Conservation (phyloP, 2,113 vertebrate genomes). For the human (Homo sapiens) region DNA sequence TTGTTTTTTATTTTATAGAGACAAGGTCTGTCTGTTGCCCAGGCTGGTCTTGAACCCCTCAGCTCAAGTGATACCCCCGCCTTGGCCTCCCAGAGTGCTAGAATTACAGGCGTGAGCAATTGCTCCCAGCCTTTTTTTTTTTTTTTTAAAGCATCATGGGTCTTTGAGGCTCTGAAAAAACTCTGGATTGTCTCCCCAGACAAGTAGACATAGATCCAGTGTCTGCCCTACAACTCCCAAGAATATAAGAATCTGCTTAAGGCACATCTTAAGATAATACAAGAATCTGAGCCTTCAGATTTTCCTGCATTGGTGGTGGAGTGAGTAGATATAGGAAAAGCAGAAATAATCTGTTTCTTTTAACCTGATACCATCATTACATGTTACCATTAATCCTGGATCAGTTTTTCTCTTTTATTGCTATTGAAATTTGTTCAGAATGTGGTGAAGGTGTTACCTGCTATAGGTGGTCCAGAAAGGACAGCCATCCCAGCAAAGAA, state of each 20-base stretch:
- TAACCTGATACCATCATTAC: neutral
- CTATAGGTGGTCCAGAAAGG: slow-evolving; percentile 92
- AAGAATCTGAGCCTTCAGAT: neutral
- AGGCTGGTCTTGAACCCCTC: too few relatives aligned
- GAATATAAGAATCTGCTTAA: neutral
- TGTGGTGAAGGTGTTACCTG: slow-evolving; percentile 85
- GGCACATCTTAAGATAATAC: neutral
- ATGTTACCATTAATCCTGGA: neutral
- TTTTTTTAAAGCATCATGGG: neutral
- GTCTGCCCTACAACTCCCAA: neutral
- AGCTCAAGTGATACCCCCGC: too few relatives aligned
- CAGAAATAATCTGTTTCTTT: neutral
- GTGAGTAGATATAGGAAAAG: neutral
- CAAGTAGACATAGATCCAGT: neutral
- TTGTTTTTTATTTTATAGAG: too few relatives aligned
- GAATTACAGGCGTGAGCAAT: too few relatives aligned
- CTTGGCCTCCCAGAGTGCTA: too few relatives aligned
- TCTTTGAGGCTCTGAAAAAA: neutral
- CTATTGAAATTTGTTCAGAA: slow-evolving; percentile 3
- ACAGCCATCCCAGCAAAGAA: slow-evolving; percentile 93
- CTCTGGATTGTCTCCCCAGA: neutral
- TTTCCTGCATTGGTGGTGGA: neutral
- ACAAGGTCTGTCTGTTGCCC: too few relatives aligned
- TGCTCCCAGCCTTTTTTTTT: too few relatives aligned
- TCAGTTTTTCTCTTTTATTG: neutral